Evolutionary conservation across 2,888 invertebrate genomes (phyloP).

Genomic region (Acholoe squamosa): DNA sequence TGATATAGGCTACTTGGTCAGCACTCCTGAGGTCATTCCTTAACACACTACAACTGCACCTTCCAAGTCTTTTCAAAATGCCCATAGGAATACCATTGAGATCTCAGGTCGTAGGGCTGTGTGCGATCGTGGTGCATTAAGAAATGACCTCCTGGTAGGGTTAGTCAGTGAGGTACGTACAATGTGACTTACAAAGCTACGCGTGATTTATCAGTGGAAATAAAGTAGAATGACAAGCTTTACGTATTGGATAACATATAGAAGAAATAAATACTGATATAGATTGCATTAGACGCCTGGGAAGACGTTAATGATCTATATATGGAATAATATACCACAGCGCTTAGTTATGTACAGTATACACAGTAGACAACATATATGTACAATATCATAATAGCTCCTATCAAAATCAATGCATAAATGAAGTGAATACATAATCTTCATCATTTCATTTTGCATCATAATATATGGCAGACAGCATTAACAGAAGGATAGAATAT

Average conservation of each 20-base stretch:
- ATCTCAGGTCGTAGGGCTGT: too few species aligned
- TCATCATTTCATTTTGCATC: conserved; percentile 30
- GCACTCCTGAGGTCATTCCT: too few species aligned
- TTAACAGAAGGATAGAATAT: background rate
- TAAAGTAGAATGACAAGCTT: background rate
- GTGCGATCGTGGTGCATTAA: too few species aligned
- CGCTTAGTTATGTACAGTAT: too few species aligned
- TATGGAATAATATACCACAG: background rate
- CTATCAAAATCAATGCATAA: background rate
- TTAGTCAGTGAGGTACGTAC: background rate
- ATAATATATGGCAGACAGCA: background rate
- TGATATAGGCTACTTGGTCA: background rate
- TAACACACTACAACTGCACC: too few species aligned
- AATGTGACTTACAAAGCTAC: background rate
- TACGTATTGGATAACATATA: background rate
- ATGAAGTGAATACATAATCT: background rate
- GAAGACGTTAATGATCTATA: conserved; percentile 38
- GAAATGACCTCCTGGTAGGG: too few species aligned
- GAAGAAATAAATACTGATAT: conserved; percentile 12
- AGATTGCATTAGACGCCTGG: conserved; percentile 18
- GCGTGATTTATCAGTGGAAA: too few species aligned
- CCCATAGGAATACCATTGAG: too few species aligned
- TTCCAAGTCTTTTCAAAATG: too few species aligned
- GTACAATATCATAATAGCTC: too few species aligned
- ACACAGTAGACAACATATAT: too few species aligned